phyloP scores from a whole-genome alignment of 2,113 vertebrate species.

The human (Homo sapiens) region GRCh38 chr1:4953001-4953500 shows the following conservation, averaged over 20 bases:
- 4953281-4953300: not conserved
- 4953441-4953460: not conserved
- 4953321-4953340: not conserved
- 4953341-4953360: not conserved
- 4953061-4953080: no score
- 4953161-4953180: not conserved
- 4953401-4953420: not conserved
- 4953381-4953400: not conserved
- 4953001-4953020: rapidly evolving
- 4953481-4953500: not conserved
- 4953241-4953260: not conserved
- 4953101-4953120: not conserved
- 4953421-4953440: not conserved
- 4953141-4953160: not conserved
- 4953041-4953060: not conserved
- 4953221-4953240: not conserved
- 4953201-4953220: not conserved
- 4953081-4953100: not conserved
- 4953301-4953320: not conserved
- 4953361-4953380: not conserved
- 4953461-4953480: not conserved
- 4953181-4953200: not conserved
- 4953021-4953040: not conserved
- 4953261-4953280: not conserved
- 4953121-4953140: not conserved